Evolutionary conservation across 2,113 vertebrate genomes (phyloP), one percentile per base, ranked within the genome.

Genomic region (Puma concolor): DNA sequence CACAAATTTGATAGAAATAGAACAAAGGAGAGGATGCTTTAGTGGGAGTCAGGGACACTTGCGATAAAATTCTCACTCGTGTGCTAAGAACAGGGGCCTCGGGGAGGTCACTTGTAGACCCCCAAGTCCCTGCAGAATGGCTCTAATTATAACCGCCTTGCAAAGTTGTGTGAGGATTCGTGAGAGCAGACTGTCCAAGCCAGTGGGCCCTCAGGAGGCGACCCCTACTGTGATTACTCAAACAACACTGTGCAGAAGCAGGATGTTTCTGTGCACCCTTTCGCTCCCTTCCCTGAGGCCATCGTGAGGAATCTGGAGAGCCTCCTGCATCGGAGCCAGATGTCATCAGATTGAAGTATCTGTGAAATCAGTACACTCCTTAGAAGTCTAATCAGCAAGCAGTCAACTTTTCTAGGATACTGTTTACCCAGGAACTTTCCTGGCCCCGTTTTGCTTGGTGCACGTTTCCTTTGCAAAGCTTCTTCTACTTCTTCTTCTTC

Each of bases 261-360:
- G 19, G 94, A 69, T 97, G 93, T 92, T 97, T 93, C 74, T 91
- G 69, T 93, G 92, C 60, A 87, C 0, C 0, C 94, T 88, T 82
- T 17, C 90, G 31, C 81, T 80, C 14, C 88, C 66, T 93, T 97
- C 83, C 48, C 95, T 97, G 57, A 93, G 95, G 84, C n/a, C 82
- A 64, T 67, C 92, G 93, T 96, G 96, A 97, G 41, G 87, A 93
- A 92, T 66, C 88, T 97, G 87, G 87, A 97, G 44, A 92, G 85
- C 60, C 87, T 64, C 54, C 90, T 31, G 79, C 50, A 52, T 36
- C 69, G 14, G 64, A 25, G 52, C 64, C 87, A 98, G 84, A 94
- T 83, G 79, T 57, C 88, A 80, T 48, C 83, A 92, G 54, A 36
- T 96, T 72, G 96, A 69, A 94, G 67, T 66, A 96, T 94, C 98